Conservation (phyloP, 2,888 invertebrate genomes). For the Hyppa rectilinea region DNA sequence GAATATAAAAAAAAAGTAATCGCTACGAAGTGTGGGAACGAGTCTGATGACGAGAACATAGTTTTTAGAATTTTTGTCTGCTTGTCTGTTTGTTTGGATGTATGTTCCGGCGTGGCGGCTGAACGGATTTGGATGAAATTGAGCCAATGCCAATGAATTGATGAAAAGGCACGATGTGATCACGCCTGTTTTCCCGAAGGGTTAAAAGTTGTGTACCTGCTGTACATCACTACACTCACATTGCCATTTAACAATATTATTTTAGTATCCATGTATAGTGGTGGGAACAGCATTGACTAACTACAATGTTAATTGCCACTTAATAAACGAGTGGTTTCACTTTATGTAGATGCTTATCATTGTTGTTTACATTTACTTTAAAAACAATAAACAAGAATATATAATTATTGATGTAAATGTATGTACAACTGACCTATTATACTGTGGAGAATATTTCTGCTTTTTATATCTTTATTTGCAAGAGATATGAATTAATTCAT, state of each 20-base stretch:
- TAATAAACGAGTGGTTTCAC: constrained; percentile 9
- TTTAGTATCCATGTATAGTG: not conserved
- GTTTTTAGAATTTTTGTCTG: no score
- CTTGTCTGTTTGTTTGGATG: no score
- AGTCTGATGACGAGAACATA: no score
- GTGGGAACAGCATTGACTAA: not conserved
- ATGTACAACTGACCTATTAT: not conserved
- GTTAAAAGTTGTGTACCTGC: not conserved
- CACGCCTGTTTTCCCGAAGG: no score
- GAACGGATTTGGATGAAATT: no score
- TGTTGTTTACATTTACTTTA: constrained; percentile 14
- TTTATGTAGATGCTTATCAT: constrained; percentile 21
- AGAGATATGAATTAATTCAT: not conserved
- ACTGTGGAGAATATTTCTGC: not conserved
- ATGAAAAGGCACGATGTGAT: no score
- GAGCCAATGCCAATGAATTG: no score
- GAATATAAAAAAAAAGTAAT: no score
- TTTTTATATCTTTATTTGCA: not conserved
- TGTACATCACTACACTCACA: no score
- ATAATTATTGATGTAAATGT: constrained; percentile 10
- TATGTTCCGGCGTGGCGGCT: no score
- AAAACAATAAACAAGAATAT: constrained; percentile 14
- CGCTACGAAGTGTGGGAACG: no score
- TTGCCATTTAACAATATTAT: not conserved
- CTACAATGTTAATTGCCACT: constrained; percentile 2